Evolutionary conservation across 2,797 vertebrate genomes (phyloP).

Genomic region (Rhincodon typus): DNA sequence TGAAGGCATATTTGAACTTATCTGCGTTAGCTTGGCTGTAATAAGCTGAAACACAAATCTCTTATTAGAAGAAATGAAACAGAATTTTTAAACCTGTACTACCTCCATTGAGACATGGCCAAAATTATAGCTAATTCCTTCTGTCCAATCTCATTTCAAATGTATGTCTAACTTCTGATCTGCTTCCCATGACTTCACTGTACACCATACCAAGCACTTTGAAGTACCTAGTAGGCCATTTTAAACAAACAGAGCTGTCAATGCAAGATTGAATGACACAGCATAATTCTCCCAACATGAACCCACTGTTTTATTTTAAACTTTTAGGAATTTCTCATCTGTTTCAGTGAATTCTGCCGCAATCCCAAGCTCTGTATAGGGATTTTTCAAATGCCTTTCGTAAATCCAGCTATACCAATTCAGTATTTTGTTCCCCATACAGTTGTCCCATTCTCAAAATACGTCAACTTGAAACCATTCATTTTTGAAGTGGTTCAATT

Average conservation of each 20-base stretch:
- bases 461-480: background rate
- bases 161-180: background rate
- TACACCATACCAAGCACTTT: background rate
- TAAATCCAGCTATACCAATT: background rate
- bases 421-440: background rate
- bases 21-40: constrained; percentile 97
- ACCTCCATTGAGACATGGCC: background rate
- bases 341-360: background rate
- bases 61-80: background rate
- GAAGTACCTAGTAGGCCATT: background rate
- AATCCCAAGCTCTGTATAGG: background rate
- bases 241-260: background rate
- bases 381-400: background rate
- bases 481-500: background rate
- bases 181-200: background rate
- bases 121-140: background rate
- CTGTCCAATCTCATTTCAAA: background rate
- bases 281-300: background rate
- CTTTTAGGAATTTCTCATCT: background rate
- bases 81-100: background rate
- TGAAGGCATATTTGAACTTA: constrained; percentile 99
- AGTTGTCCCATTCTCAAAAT: background rate
- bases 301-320: background rate
- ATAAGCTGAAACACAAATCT: constrained; percentile 69
- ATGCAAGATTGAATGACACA: background rate